Base-by-base conservation (phyloP, 2,888 invertebrate species). In the Brachyopa scutellaris region DNA sequence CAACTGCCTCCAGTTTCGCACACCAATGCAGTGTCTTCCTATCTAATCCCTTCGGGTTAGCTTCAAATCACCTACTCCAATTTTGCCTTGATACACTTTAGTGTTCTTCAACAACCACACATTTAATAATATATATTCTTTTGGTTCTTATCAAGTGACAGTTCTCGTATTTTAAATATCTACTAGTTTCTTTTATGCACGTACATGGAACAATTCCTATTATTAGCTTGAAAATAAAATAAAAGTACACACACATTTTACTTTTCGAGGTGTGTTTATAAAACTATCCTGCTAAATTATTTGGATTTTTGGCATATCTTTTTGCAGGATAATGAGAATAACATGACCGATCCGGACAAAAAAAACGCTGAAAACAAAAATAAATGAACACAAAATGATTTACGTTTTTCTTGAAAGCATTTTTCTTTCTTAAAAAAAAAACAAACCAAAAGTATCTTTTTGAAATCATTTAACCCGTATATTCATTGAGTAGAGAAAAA, bases 321-420 rank as follows among this genome's bases (percentile, higher is more conserved):
- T 86, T 90, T 90, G 86, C 90, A 90, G 90, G 90, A 90, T 89
- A 88, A 88, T 88, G 89, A 89, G 86, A 89, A 86, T 86, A 89
- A 86, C 86, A 86, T 87, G 87, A 89, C 87, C 87, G 88, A 70
- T 38, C 82, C 82, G 76, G 82, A 82, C 76, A 82, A 82, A 82
- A 82, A 76, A 70, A 70, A 42, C 70, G 64, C 69, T 64, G 82
- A 76, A 70, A 82, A 66, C 55, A 76, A 69, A 67, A 74, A 67
- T 55, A 64, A 70, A 59, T 29, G 31, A 61, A 36, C 19, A 40
- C 21, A 40, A 51, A 49, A 40, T 51, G 53, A 4, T 31, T 29
- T 15, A 33, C 19, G 6, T n/a, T 17, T 76, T 33, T 55, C 23
- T 40, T 62, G 40, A 70, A 53, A 47, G 40, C 45, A 51, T 76